These are phyloP conservation scores for Cephus rjabovi DNA, from an alignment of 2,888 invertebrate genomes.

Conservation along the genomic window DNA sequence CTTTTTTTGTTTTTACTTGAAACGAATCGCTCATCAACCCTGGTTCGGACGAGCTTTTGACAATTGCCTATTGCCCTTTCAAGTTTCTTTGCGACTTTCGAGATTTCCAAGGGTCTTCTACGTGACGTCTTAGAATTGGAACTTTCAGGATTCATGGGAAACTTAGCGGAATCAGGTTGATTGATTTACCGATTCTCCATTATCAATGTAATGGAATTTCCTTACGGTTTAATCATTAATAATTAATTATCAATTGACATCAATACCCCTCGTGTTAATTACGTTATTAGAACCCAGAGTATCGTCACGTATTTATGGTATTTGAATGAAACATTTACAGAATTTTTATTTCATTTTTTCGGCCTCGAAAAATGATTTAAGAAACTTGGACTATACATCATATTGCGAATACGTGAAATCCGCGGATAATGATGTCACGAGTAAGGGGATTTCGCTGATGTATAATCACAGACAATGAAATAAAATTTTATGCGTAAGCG, in stretches of 20 bases:
- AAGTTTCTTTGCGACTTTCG: neutral
- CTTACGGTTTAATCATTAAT: neutral
- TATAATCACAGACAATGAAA: neutral
- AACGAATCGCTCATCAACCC: neutral
- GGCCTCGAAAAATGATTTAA: too few relatives aligned
- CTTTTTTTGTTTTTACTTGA: neutral
- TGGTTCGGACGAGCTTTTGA: neutral
- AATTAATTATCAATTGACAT: neutral
- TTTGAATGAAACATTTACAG: neutral
- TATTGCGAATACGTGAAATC: too few relatives aligned
- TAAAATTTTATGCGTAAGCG: neutral
- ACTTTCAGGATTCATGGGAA: neutral
- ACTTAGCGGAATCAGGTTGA: neutral
- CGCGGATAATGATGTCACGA: too few relatives aligned
- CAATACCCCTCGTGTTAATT: neutral
- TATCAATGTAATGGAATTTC: neutral
- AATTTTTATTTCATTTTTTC: neutral
- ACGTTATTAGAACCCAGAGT: neutral
- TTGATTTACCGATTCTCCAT: neutral
- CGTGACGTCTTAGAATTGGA: neutral
- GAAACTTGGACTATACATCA: too few relatives aligned
- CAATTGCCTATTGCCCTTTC: neutral
- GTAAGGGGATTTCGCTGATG: neutral
- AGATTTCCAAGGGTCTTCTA: neutral
- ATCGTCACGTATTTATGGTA: neutral